Evolutionary conservation across 2,113 vertebrate genomes (phyloP).

Genomic region (Romanogobio albipinnatus): DNA sequence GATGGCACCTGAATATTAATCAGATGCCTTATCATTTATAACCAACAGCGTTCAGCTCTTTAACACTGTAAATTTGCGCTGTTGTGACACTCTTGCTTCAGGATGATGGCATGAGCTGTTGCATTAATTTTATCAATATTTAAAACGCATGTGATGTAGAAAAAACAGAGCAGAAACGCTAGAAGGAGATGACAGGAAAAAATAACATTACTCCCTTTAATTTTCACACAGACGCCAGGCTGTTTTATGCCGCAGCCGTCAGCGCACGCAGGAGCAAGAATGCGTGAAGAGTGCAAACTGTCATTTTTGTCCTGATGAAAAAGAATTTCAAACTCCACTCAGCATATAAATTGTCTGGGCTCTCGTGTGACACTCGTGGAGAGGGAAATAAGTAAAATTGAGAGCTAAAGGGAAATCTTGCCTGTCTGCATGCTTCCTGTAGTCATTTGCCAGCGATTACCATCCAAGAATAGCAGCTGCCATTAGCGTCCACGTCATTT

Average conservation of each 20-base stretch:
- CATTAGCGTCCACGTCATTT: slow-evolving; percentile 54
- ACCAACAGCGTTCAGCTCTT: slow-evolving; percentile 19
- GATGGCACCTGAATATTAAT: slow-evolving; percentile 35
- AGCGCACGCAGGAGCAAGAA: background rate
- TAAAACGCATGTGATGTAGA: slow-evolving; percentile 25
- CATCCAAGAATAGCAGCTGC: slow-evolving; percentile 52
- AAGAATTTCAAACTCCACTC: slow-evolving; percentile 34
- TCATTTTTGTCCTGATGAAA: slow-evolving; percentile 34
- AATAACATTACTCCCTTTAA: slow-evolving; percentile 51
- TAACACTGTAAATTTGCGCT: slow-evolving; percentile 23
- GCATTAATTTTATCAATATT: slow-evolving; percentile 42
- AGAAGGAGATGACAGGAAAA: slow-evolving; percentile 27
- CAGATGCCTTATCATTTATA: slow-evolving; percentile 31
- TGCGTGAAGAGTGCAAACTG: slow-evolving; percentile 39
- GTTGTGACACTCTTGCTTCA: slow-evolving; percentile 16
- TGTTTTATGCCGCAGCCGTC: slow-evolving; percentile 12
- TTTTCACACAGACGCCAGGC: background rate
- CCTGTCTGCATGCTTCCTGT: slow-evolving; percentile 40
- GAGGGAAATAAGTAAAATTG: slow-evolving; percentile 39
- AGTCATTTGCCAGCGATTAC: slow-evolving; percentile 51
- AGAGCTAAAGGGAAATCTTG: slow-evolving; percentile 41
- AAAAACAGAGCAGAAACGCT: background rate
- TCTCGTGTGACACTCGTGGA: slow-evolving; percentile 22
- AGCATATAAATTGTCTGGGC: slow-evolving; percentile 50
- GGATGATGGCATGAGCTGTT: background rate